Evolutionary conservation across 53 echinoderm and acorn worm genomes (phyloP).

Genomic region (Holothuria leucospilota): DNA sequence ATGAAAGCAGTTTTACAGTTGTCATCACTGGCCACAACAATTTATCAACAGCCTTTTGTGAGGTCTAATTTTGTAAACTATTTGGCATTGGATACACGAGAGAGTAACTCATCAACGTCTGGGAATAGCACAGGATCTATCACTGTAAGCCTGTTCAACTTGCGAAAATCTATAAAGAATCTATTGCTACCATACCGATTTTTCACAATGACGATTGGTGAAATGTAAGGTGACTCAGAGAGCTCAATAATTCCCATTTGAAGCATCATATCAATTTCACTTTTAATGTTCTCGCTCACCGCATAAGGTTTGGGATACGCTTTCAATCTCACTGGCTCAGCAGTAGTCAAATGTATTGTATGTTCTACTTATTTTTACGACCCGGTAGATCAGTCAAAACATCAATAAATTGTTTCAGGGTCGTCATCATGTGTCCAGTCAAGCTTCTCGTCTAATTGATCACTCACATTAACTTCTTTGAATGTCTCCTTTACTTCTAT

Average conservation of each 20-base stretch:
- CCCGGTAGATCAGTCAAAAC: too few relatives aligned
- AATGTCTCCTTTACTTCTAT: slow-evolving; percentile 10
- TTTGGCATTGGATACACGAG: not conserved
- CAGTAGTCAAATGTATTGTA: slow-evolving; percentile 20
- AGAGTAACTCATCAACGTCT: slow-evolving; percentile 41
- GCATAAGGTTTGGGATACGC: slow-evolving; percentile 39
- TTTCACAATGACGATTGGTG: not conserved
- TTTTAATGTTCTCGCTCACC: not conserved
- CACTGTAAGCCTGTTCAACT: slow-evolving; percentile 45
- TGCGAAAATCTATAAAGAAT: too few relatives aligned
- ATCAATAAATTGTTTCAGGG: not conserved
- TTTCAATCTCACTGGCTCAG: slow-evolving; percentile 18
- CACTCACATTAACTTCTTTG: slow-evolving; percentile 8
- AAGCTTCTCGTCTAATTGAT: not conserved
- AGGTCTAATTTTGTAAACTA: too few relatives aligned
- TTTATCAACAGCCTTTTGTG: slow-evolving; percentile 71
- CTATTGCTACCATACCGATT: too few relatives aligned
- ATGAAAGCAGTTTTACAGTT: slow-evolving; percentile 62
- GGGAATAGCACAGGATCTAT: slow-evolving; percentile 66
- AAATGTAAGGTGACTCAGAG: not conserved
- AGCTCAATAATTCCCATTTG: too few relatives aligned
- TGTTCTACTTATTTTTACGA: slow-evolving; percentile 42
- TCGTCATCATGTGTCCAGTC: not conserved
- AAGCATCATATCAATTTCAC: not conserved
- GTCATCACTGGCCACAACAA: slow-evolving; percentile 42